Evolutionary conservation across 2,888 invertebrate genomes (phyloP).

Genomic region (Cheilosia scutellata): DNA sequence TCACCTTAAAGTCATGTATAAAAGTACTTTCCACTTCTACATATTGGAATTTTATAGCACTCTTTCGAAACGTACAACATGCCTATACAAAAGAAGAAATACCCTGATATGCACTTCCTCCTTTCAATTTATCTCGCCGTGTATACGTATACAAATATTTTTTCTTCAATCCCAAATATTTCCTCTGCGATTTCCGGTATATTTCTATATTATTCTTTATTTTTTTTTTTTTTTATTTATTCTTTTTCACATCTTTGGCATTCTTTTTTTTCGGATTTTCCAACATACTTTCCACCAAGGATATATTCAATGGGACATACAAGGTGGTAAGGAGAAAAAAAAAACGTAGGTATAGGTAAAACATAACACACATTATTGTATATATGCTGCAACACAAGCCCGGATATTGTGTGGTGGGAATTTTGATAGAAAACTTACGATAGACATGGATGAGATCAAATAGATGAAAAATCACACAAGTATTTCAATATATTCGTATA

Average conservation of each 20-base stretch:
- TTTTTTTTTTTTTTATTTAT: too few relatives aligned
- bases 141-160: conserved; percentile 51
- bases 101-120: conserved; percentile 26
- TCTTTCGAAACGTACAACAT: not conserved
- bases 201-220: conserved; percentile 14
- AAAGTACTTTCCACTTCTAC: not conserved
- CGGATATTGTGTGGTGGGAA: conserved; percentile 70
- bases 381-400: conserved; percentile 35
- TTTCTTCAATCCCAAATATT: conserved; percentile 62
- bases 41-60: not conserved
- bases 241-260: conserved; percentile 17
- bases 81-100: conserved; percentile 6
- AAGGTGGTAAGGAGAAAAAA: conserved; percentile 29
- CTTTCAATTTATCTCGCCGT: conserved; percentile 13
- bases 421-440: conserved; percentile 61
- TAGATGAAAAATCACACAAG: conserved; percentile 8
- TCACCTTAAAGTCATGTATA: not conserved
- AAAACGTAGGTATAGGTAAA: conserved; percentile 19
- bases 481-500: too few relatives aligned
- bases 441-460: conserved; percentile 52
- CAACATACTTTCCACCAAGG: conserved; percentile 37
- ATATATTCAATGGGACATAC: conserved; percentile 34
- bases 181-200: conserved; percentile 57
- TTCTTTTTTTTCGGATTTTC: not conserved
- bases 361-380: conserved; percentile 19